phyloP scores from a whole-genome alignment of 2,797 vertebrate species.

The Sitta carolinensis region DNA sequence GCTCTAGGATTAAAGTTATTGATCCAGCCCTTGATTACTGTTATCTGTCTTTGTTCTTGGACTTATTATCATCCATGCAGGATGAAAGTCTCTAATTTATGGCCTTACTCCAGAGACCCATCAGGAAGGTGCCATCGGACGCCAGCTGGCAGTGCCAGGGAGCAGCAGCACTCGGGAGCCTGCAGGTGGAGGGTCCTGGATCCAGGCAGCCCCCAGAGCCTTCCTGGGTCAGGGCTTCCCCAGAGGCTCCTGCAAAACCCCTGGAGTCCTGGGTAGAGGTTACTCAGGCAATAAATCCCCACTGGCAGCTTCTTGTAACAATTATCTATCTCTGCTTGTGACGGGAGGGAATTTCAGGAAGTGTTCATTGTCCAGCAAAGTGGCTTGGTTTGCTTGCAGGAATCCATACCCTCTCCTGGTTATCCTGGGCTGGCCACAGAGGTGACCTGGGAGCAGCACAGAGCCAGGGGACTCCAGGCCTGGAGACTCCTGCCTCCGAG shows the following conservation, averaged over 20 bases:
- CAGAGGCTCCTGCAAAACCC: background rate
- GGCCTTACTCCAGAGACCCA: background rate
- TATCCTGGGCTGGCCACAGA: background rate
- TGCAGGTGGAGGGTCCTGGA: background rate
- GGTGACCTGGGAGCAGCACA: rapidly evolving
- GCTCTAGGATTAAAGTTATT: conserved; percentile 10
- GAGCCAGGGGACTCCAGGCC: background rate
- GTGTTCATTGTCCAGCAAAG: background rate
- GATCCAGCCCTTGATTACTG: background rate
- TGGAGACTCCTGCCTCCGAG: no score
- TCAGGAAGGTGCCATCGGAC: background rate
- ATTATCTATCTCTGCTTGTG: background rate
- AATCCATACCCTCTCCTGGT: background rate
- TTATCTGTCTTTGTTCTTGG: background rate
- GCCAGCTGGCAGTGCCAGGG: background rate
- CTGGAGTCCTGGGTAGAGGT: background rate
- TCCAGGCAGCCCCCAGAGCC: background rate
- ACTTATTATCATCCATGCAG: background rate
- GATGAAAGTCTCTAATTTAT: background rate
- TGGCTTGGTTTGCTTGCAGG: background rate
- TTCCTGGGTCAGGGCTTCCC: background rate
- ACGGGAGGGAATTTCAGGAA: background rate
- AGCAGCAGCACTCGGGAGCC: background rate
- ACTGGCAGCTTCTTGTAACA: background rate
- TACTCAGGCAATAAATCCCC: background rate